phyloP scores from a whole-genome alignment of 2,797 vertebrate genomes.

The Myotis vivesi region DNA sequence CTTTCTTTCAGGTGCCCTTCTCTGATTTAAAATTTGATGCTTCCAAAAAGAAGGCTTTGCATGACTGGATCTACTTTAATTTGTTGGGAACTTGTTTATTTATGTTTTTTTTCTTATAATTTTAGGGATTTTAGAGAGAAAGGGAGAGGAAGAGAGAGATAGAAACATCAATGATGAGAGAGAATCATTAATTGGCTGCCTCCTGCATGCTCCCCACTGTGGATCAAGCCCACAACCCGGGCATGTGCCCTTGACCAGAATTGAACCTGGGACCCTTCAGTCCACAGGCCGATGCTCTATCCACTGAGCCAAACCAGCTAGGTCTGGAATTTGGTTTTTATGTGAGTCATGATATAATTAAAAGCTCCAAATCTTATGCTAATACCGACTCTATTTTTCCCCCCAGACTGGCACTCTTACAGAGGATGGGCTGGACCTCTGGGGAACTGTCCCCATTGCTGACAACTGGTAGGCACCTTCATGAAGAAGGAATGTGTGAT shows the following conservation, averaged over 20 bases:
- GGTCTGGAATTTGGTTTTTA: background rate
- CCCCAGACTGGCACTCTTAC: conserved; percentile 83
- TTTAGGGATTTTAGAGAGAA: no score
- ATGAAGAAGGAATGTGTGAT: background rate
- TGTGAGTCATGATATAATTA: background rate
- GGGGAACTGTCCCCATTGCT: conserved; percentile 74
- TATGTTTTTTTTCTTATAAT: no score
- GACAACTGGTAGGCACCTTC: conserved; percentile 72
- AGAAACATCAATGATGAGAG: no score
- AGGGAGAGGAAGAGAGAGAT: no score
- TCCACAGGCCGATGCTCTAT: no score
- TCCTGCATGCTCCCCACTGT: no score
- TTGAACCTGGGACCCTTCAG: no score
- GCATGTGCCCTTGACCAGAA: no score
- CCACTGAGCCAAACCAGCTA: no score
- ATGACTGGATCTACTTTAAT: background rate
- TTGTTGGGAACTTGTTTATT: background rate
- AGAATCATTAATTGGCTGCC: no score
- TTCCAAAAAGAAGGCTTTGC: background rate
- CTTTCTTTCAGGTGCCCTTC: background rate
- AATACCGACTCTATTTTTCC: conserved; percentile 60
- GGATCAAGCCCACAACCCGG: no score
- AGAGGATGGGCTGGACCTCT: conserved; percentile 84
- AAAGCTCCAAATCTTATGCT: background rate
- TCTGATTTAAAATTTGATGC: background rate